Percentiles rank a stretch among this genome's conserved stretches.
phyloP scores from a whole-genome alignment of 2,797 vertebrate genomes.

The Hemitrygon akajei region DNA sequence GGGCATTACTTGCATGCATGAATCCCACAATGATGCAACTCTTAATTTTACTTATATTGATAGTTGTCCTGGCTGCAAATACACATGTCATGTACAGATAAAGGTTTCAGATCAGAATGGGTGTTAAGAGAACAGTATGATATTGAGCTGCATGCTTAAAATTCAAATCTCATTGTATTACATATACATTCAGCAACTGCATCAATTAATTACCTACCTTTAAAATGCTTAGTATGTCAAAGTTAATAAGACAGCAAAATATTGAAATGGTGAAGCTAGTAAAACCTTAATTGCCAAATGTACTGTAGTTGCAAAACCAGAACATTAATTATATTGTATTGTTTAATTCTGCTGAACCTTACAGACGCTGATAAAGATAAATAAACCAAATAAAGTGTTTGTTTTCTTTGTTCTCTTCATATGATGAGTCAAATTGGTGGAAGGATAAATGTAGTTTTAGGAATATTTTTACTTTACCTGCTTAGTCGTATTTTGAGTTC shows the following conservation, averaged over 20 bases:
- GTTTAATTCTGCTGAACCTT: background rate
- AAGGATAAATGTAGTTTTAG: background rate
- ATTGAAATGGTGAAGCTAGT: background rate
- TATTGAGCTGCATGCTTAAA: background rate
- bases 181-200: background rate
- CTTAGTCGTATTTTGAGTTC: background rate
- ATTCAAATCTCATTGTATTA: background rate
- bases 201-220: background rate
- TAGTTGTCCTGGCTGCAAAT: background rate
- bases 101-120: background rate
- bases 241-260: background rate
- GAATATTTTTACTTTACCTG: conserved; percentile 7
- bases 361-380: background rate
- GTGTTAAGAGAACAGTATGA: background rate
- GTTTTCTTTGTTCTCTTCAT: background rate
- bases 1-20: background rate
- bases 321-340: background rate
- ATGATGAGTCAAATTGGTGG: background rate
- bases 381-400: background rate
- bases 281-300: background rate
- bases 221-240: background rate
- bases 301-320: background rate
- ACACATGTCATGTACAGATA: background rate
- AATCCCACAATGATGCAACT: background rate
- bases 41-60: background rate